A percentile compares a stretch with the other conserved stretches of the same genome.
Evolutionary conservation across 2,797 vertebrate genomes (phyloP).

Genomic region (Adelosebastes latens): DNA sequence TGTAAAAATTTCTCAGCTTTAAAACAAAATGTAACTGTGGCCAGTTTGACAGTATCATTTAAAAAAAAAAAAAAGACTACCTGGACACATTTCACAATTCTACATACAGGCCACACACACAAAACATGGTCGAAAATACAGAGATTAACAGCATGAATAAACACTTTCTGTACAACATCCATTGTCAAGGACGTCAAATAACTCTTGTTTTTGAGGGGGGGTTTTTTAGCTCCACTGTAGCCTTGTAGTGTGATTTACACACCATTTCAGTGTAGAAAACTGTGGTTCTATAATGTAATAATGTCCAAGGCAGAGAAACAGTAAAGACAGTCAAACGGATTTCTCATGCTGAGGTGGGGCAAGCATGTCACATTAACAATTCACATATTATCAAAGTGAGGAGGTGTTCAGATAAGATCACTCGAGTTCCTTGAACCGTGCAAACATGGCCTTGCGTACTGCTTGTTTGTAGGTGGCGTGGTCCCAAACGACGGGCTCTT

Average conservation of each 20-base stretch:
- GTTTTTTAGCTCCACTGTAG: background rate
- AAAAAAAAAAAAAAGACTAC: constrained; percentile 13
- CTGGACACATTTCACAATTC: constrained; percentile 49
- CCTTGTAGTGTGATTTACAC: background rate
- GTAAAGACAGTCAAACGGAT: constrained; percentile 7
- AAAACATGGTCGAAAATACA: constrained; percentile 36
- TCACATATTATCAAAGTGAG: constrained; percentile 33
- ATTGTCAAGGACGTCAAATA: constrained; percentile 5
- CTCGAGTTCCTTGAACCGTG: constrained; percentile 95
- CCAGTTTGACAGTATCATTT: constrained; percentile 22
- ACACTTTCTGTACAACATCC: constrained; percentile 50
- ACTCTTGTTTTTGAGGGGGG: background rate
- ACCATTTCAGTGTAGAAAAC: constrained; percentile 18
- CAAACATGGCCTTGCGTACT: constrained; percentile 97
- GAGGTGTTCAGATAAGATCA: constrained; percentile 72
- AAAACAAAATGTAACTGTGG: constrained; percentile 54
- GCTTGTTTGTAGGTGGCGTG: constrained; percentile 93
- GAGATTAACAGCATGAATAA: constrained; percentile 27
- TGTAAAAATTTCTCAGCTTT: constrained; percentile 51
- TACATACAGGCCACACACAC: constrained; percentile 43
- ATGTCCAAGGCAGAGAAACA: constrained; percentile 18
- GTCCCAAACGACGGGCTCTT: constrained; percentile 84
- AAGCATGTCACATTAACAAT: constrained; percentile 22
- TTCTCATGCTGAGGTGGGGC: constrained; percentile 14
- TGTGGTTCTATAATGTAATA: constrained; percentile 2